Base-by-base conservation (phyloP, 2,888 invertebrate species). In the Pristionchus exspectatus region DNA sequence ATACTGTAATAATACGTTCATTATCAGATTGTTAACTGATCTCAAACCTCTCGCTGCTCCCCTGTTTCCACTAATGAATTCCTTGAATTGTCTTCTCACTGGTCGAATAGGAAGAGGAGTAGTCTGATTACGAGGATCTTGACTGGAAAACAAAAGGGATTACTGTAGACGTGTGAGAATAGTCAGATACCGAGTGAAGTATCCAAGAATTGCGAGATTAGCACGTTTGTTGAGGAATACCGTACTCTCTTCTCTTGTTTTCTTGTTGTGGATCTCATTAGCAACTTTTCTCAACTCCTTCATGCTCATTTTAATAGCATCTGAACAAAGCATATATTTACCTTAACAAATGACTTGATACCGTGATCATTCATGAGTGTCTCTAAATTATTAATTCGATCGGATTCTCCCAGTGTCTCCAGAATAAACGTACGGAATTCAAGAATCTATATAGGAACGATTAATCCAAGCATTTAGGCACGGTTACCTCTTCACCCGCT, bases 161-260 rank as follows among this genome's bases (percentile, higher is more conserved):
- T 74, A 38, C 38, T 30, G 74, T 74, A 74, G 74, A 69, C 9
- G 44, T 50, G 0, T 10, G 30, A n/a, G 30, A 69, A 27, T n/a
- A 30, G 16, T 69, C 27, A 50, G 74, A 74, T 74, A 74, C 74
- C 74, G 74, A 21, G 74, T 74, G 74, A 74, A 74, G 21, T 74
- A 74, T 74, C 74, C 74, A 16, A 74, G 38, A 33, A 74, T 74
- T 24, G 74, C 74, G 38, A 74, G 74, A 74, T 74, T 74, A 38
- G 74, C 74, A 4, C 74, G 30, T 74, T 74, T 74, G 33, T 38
- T 18, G 38, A 74, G 74, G 38, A 74, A 74, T n/a, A 21, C 30
- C 14, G 30, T 74, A 27, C 74, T 74, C 4, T 74, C 74, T 16
- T 74, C 74, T 74, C 74, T 74, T 30, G 74, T 33, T 74, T 74